Percentiles rank a stretch among this genome's conserved stretches.
Evolutionary conservation across 2,888 invertebrate species (phyloP).

Genomic region (Agonopterix alstromeriana): DNA sequence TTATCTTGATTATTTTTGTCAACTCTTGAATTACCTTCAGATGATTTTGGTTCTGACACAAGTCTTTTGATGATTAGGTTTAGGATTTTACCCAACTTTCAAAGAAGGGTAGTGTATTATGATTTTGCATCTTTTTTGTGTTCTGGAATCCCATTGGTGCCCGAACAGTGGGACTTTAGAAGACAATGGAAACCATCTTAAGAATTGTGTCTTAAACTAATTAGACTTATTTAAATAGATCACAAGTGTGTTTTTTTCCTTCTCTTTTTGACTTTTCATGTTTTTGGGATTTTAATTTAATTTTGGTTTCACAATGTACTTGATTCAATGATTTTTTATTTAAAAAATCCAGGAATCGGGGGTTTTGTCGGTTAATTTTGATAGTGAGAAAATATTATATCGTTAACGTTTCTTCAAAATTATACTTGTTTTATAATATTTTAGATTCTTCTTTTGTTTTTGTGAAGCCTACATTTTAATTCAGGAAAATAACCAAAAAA

Average conservation of each 20-base stretch:
- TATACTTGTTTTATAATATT: too few species aligned
- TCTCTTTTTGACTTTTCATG: neutral
- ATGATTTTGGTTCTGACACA: slow-evolving; percentile 22
- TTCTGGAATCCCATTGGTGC: slow-evolving; percentile 37
- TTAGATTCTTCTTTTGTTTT: too few species aligned
- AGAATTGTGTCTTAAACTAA: slow-evolving; percentile 22
- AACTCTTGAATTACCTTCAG: slow-evolving; percentile 7
- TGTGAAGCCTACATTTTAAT: too few species aligned
- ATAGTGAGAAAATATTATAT: neutral
- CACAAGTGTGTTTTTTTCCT: slow-evolving; percentile 1
- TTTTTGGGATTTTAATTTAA: slow-evolving; percentile 30
- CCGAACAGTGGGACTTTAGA: slow-evolving; percentile 45
- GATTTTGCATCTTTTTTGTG: slow-evolving; percentile 6
- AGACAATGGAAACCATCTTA: slow-evolving; percentile 12
- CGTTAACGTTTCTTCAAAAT: too few species aligned
- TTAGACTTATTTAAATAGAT: slow-evolving; percentile 1
- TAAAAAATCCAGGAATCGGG: slow-evolving; percentile 66
- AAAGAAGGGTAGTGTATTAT: neutral
- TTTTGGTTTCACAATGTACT: slow-evolving; percentile 34
- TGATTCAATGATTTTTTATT: slow-evolving; percentile 59
- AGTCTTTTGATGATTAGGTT: slow-evolving; percentile 18
- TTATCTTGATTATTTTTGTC: slow-evolving; percentile 8
- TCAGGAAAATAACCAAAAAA: too few species aligned
- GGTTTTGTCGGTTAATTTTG: slow-evolving; percentile 11
- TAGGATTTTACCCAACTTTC: neutral